Conservation (phyloP, 1,140 invertebrate genomes). For the Musca vetustissima region DNA sequence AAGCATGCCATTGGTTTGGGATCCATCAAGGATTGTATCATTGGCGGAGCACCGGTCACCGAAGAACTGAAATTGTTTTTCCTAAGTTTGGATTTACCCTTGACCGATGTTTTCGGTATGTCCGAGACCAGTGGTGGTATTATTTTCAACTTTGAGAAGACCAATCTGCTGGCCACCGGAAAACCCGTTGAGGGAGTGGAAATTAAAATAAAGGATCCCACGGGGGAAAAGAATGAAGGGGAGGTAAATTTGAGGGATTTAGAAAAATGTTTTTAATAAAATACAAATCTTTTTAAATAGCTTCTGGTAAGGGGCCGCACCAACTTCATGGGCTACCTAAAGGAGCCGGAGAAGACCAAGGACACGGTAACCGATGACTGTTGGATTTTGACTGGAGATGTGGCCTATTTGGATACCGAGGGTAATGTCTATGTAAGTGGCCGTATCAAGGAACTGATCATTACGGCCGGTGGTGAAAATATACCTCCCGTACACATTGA, state of each 20-base stretch:
- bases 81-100: constrained; percentile 77
- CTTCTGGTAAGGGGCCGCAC: constrained; percentile 52
- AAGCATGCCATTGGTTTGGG: constrained; percentile 75
- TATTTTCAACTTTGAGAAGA: constrained; percentile 59
- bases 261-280: constrained; percentile 26
- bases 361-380: constrained; percentile 70
- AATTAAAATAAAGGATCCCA: constrained; percentile 68
- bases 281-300: constrained; percentile 9
- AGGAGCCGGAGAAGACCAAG: constrained; percentile 72
- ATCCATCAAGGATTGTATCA: constrained; percentile 66
- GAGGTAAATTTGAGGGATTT: constrained; percentile 59
- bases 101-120: constrained; percentile 82
- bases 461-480: constrained; percentile 93
- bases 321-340: constrained; percentile 88
- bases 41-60: constrained; percentile 82
- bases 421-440: constrained; percentile 81
- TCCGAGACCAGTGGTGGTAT: constrained; percentile 80
- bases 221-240: constrained; percentile 70
- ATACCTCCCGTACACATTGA: constrained; percentile 86
- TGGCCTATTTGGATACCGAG: constrained; percentile 75
- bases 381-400: constrained; percentile 81
- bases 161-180: constrained; percentile 66
- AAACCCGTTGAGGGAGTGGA: constrained; percentile 63
- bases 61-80: constrained; percentile 84
- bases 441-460: constrained; percentile 83